A percentile compares a stretch with the other conserved stretches of the same genome.
Conservation (phyloP, 1,140 invertebrate species). For the Nephotettix cincticeps region DNA sequence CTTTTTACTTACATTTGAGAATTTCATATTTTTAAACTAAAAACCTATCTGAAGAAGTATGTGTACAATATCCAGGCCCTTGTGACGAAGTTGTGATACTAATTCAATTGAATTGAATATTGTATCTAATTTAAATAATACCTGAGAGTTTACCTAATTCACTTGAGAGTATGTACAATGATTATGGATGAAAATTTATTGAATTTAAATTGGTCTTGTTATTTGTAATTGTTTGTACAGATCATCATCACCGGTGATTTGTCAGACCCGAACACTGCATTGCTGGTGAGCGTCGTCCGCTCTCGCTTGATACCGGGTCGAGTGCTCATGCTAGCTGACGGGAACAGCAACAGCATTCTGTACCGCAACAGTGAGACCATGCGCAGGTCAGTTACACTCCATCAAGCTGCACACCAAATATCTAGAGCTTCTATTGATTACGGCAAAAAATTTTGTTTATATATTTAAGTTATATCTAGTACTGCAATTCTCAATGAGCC, state of each 20-base stretch:
- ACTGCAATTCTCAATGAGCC: slow-evolving; percentile 43
- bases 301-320: slow-evolving; percentile 66
- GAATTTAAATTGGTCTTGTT: no score
- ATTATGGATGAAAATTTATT: no score
- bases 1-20: no score
- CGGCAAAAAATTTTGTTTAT: slow-evolving; percentile 37
- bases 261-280: slow-evolving; percentile 63
- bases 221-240: slow-evolving; percentile 47
- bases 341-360: slow-evolving; percentile 50
- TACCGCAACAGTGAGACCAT: slow-evolving; percentile 31
- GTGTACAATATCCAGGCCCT: no score
- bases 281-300: slow-evolving; percentile 65
- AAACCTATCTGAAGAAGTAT: no score
- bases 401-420: slow-evolving; percentile 45
- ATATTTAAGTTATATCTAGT: slow-evolving; percentile 43
- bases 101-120: no score
- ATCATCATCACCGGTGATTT: slow-evolving; percentile 65
- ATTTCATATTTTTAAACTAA: no score
- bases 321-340: slow-evolving; percentile 66
- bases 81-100: no score
- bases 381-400: slow-evolving; percentile 15
- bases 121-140: no score
- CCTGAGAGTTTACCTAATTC: no score
- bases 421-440: slow-evolving; percentile 40
- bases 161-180: no score